Conservation (phyloP, 2,113 vertebrate species). For the Vireo altiloquus region DNA sequence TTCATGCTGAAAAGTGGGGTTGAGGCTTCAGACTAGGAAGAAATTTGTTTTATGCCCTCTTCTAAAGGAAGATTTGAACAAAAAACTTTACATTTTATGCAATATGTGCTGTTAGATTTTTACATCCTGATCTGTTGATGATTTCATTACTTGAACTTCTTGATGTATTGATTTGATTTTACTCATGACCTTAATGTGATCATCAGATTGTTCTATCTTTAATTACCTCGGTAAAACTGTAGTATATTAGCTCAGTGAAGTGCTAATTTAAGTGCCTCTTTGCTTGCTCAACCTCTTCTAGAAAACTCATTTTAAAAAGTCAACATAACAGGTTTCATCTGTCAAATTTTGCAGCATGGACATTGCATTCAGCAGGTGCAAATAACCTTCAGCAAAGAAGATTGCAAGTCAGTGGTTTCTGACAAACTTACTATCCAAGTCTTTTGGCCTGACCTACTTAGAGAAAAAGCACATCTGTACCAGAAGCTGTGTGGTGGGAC, state of each 20-base stretch:
- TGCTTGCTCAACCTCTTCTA: constrained; percentile 27
- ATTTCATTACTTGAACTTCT: neutral
- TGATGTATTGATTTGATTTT: neutral
- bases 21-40: neutral
- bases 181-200: neutral
- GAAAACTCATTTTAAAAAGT: constrained; percentile 42
- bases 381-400: neutral
- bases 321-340: constrained; percentile 14
- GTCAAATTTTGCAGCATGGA: neutral
- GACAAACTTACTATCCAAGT: neutral
- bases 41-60: neutral
- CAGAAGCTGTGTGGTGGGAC: neutral
- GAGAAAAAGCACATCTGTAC: neutral
- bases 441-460: neutral
- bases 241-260: neutral
- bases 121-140: neutral
- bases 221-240: neutral
- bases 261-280: constrained; percentile 18
- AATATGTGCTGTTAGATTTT: neutral
- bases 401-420: neutral
- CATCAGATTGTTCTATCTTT: neutral
- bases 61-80: neutral
- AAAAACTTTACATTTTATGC: neutral
- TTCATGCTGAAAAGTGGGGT: neutral
- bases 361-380: neutral